Base-by-base conservation (phyloP, 1,140 invertebrate species). In the Drosophila simulans region DNA sequence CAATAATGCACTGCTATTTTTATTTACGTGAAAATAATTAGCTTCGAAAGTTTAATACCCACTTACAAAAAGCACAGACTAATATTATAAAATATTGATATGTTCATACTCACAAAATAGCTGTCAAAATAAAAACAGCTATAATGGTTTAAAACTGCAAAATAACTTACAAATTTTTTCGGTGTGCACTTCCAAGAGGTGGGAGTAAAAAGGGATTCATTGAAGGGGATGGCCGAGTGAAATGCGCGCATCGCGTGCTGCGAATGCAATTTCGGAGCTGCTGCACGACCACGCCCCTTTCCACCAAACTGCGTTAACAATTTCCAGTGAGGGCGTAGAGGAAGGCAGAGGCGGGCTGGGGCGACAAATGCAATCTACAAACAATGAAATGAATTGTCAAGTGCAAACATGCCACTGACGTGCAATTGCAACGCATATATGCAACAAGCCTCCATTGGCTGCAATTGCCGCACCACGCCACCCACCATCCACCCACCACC, bases 371-470 rank as follows among this genome's bases (percentile, higher is more conserved):
- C 88, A 91, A 91, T 86, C 80, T 84, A 91, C 88, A 91, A 91
- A 91, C 88, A 90, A 90, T 90, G 86, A 91, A 90, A 90, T 91
- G 88, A 91, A 91, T 91, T 91, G 88, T 88, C 88, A 91, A 88
- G 88, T 90, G 81, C 85, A 89, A 89, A 84, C 84, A 89, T 84
- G 84, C 78, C 73, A 82, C 84, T 89, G 84, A 80, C 84, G 80
- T 84, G 80, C 84, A 89, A 89, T 80, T 75, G 84, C 79, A 51
- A 65, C 71, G 52, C 58, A 39, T 63, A 39, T 63, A 51, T 42
- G 73, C 72, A 84, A 65, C 76, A 72, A 71, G 64, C 79, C 35
- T 68, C 66, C 69, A 72, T 76, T 86, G 82, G 81, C 77, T 73
- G 52, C 72, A 69, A 70, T 57, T 51, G 55, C 53, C 20, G 13